phyloP scores from a whole-genome alignment of 1,140 invertebrate genomes.

The Cyclina sinensis region DNA sequence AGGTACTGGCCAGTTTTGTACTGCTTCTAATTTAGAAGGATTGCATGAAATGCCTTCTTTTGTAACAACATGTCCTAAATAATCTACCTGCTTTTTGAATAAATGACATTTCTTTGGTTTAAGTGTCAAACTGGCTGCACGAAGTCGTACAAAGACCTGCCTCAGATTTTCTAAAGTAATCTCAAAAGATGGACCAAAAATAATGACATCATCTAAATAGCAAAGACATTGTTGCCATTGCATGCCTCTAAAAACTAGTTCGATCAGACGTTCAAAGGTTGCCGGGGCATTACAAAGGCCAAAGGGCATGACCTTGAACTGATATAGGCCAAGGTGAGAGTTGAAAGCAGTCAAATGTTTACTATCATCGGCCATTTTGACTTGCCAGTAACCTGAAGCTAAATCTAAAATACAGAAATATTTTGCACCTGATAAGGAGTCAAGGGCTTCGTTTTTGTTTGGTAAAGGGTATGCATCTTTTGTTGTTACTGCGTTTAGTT shows the following conservation, averaged over 20 bases:
- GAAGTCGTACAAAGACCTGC: constrained; percentile 40
- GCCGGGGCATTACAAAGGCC: constrained; percentile 71
- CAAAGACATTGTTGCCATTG: constrained; percentile 18
- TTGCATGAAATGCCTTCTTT: constrained; percentile 20
- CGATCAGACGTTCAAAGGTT: constrained; percentile 77
- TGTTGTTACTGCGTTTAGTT: not conserved
- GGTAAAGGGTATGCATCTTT: not conserved
- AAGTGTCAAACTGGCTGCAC: not conserved
- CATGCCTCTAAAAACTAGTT: constrained; percentile 61
- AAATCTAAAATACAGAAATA: constrained; percentile 61
- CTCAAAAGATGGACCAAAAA: constrained; percentile 44
- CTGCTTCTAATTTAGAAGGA: not conserved
- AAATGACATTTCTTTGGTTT: constrained; percentile 67
- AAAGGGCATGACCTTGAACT: constrained; percentile 81
- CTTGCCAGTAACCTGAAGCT: constrained; percentile 35
- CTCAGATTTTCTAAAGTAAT: not conserved
- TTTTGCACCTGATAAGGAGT: constrained; percentile 30
- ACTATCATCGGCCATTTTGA: constrained; percentile 49
- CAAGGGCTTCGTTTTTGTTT: not conserved
- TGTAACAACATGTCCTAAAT: constrained; percentile 4
- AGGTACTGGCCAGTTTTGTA: constrained; percentile 4
- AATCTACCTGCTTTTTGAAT: constrained; percentile 13
- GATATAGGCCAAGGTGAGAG: constrained; percentile 54
- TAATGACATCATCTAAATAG: not conserved
- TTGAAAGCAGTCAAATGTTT: constrained; percentile 82